Conservation (phyloP, 1,140 invertebrate species). For the Apis cerana region DNA sequence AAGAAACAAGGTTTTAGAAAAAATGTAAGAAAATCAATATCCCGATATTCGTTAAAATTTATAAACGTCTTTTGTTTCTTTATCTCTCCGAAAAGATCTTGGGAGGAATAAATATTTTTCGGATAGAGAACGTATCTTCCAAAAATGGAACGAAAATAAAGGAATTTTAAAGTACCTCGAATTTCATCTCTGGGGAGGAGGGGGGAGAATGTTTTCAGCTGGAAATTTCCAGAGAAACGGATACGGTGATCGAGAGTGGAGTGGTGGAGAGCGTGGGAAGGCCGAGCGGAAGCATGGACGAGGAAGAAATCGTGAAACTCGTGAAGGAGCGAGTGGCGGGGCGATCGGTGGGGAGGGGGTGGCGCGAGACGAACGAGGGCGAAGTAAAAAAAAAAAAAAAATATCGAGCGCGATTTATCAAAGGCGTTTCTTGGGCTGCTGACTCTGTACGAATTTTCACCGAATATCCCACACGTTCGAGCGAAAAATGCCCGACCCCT, state of each 20-base stretch:
- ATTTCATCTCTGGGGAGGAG: too few species aligned
- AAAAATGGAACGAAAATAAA: too few species aligned
- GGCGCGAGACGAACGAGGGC: conserved; percentile 49
- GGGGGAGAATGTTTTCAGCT: neutral
- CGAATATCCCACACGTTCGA: neutral
- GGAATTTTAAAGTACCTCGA: too few species aligned
- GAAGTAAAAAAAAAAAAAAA: conserved; percentile 51
- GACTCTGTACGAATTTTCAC: conserved; percentile 47
- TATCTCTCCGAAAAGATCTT: too few species aligned
- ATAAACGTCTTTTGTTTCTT: too few species aligned
- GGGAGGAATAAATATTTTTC: too few species aligned
- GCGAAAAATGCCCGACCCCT: conserved; percentile 41
- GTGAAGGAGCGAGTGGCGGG: conserved; percentile 47
- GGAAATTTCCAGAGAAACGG: neutral
- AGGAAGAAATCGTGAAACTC: conserved; percentile 70
- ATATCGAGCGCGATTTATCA: conserved; percentile 75
- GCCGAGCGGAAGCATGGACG: conserved; percentile 66
- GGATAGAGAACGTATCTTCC: too few species aligned
- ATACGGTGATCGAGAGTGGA: neutral
- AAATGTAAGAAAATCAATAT: too few species aligned
- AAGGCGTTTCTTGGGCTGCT: conserved; percentile 55
- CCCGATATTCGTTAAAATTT: too few species aligned
- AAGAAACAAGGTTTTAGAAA: too few species aligned
- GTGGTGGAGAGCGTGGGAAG: conserved; percentile 33
- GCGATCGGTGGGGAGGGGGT: conserved; percentile 49